These are phyloP conservation scores for Hemichromis elongatus DNA, from an alignment of 2,113 vertebrate genomes.

Conservation along the genomic window DNA sequence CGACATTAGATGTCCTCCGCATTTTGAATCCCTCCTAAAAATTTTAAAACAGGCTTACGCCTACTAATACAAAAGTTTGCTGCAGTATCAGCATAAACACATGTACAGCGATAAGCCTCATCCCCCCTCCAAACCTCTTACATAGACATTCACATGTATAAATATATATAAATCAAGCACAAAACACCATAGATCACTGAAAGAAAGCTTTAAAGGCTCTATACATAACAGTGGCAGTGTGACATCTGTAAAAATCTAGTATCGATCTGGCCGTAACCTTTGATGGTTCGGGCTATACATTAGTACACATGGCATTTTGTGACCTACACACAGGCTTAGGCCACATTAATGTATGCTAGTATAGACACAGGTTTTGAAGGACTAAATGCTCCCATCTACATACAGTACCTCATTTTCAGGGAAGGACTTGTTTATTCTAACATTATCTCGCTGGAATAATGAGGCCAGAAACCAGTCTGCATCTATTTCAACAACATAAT, in stretches of 20 bases:
- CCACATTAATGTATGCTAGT: fast-evolving
- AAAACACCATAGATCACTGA: too few relatives aligned
- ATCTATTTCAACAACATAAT: background rate
- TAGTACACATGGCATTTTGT: background rate
- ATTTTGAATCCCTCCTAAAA: background rate
- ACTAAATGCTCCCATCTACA: background rate
- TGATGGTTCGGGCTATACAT: background rate
- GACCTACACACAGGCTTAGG: background rate
- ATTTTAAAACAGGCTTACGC: too few relatives aligned
- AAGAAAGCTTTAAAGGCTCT: background rate
- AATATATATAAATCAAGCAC: background rate
- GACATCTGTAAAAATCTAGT: background rate
- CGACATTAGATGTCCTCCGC: background rate
- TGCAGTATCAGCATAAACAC: background rate
- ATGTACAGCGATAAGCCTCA: background rate
- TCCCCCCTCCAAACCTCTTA: background rate
- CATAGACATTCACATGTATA: background rate
- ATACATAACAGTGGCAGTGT: background rate
- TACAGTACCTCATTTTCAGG: background rate
- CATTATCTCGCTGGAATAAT: background rate
- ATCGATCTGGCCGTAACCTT: background rate
- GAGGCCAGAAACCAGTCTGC: background rate
- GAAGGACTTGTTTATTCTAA: background rate
- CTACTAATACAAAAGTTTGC: background rate
- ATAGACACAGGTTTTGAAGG: fast-evolving